Conservation (phyloP, 2,113 vertebrate genomes). For the Pholis gunnellus region DNA sequence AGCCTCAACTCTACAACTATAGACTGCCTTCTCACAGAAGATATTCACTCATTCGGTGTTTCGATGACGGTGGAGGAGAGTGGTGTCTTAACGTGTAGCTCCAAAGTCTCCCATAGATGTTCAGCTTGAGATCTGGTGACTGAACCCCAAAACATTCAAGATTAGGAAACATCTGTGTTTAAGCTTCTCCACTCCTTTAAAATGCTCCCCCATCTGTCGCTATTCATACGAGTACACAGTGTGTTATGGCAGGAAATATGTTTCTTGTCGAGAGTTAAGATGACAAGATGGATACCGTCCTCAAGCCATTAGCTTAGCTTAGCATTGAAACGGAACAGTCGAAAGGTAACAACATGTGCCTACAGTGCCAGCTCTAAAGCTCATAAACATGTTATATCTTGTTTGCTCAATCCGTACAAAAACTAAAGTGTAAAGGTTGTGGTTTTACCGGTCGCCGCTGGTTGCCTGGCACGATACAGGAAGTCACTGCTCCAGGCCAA, state of each 20-base stretch:
- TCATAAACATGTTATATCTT: not conserved
- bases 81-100: not conserved
- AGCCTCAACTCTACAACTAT: not conserved
- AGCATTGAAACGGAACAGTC: not conserved
- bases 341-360: not conserved
- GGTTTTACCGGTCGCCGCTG: not conserved
- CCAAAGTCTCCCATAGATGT: not conserved
- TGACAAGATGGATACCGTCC: not conserved
- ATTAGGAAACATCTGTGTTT: conserved; percentile 1
- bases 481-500: not conserved
- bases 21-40: not conserved
- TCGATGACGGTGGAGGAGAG: not conserved
- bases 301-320: not conserved
- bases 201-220: not conserved
- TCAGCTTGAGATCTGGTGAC: not conserved
- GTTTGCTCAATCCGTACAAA: not conserved
- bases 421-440: not conserved
- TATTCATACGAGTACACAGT: not conserved
- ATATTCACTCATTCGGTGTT: not conserved
- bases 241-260: not conserved
- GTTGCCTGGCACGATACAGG: not conserved
- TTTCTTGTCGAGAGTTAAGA: not conserved
- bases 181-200: not conserved
- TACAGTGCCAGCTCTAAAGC: not conserved
- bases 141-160: not conserved